Percentiles rank a stretch among this genome's conserved stretches.
phyloP scores from a whole-genome alignment of 2,113 vertebrate species.

The Emydura subglobosa region DNA sequence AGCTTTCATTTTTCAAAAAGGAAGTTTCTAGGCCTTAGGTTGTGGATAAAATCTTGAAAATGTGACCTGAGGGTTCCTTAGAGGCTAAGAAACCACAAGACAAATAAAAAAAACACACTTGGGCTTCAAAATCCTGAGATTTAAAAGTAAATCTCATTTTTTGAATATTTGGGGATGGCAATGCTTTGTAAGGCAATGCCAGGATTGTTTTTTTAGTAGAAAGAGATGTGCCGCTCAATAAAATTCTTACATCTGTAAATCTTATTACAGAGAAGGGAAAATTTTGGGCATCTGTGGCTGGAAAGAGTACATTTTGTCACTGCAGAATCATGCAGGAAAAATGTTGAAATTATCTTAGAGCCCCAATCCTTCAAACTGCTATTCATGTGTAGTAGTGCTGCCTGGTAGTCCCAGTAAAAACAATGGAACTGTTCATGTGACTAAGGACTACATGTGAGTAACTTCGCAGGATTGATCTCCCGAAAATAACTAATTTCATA shows the following conservation, averaged over 20 bases:
- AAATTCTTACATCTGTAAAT: background rate
- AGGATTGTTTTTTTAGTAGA: background rate
- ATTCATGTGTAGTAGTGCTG: background rate
- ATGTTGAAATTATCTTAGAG: background rate
- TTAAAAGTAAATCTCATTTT: background rate
- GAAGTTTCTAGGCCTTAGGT: background rate
- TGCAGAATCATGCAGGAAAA: background rate
- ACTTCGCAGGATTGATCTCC: background rate
- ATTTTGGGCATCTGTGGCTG: background rate
- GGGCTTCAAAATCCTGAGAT: background rate
- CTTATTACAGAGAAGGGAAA: background rate
- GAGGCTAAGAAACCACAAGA: background rate
- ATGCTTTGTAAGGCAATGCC: background rate
- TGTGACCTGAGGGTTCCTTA: background rate
- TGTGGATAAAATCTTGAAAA: background rate
- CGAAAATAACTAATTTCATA: background rate
- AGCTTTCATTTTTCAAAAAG: background rate
- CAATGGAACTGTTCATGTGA: background rate
- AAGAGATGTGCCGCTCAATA: background rate
- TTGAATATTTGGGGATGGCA: background rate
- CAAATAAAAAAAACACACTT: background rate
- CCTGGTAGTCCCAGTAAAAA: background rate
- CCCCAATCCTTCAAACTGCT: background rate
- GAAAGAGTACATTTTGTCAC: background rate
- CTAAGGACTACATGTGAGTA: background rate